Evolutionary conservation across 1,140 invertebrate species (phyloP), one percentile per base, ranked within the genome.

Genomic region (Pseudomyrmex cubaensis): DNA sequence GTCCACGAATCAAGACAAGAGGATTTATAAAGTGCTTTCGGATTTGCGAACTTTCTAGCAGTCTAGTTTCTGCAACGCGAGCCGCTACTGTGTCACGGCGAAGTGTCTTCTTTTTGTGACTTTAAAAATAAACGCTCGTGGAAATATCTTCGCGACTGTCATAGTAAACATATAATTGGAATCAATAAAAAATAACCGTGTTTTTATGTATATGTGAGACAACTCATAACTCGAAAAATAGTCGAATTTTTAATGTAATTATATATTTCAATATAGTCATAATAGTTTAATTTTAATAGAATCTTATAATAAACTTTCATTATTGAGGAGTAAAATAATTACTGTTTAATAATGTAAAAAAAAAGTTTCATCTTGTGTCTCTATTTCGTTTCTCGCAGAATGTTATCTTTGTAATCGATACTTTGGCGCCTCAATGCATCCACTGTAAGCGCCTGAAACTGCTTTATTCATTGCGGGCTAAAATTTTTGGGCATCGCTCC

Each of bases 401-500:
- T 93, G 91, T 93, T 93, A 87, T 63, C 90, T 87, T 90, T 90
- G 92, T 91, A 92, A 93, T 85, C 78, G 90, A 93, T 91, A 92
- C 64, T 46, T 72, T 62, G 13, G 48, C 5, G 83, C 25, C 85
- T 91, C 86, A 93, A 93, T 91, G 91, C 87, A 82, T 25, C 85
- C 86, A 90, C 89, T 93, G 91, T 93, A 64, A 44, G 20, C n/a
- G 15, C 52, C 80, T 50, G 17, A 73, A 80, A 61, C 74, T 61
- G 48, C 54, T 84, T 87, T 54, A 74, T 85, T 83, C 63, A n/a
- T 70, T 56, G 20, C 52, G 48, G 59, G 44, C 22, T 72, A 15
- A 50, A 80, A 72, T 48, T 80, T 69, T 69, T 69, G 5, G 5
- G 13, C 20, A 20, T 48, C 15, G 15, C 15, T 69, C 12, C 22